Percentiles rank a stretch among this genome's conserved stretches.
Evolutionary conservation across 2,888 invertebrate species (phyloP).

Genomic region (Ctenicera cuprea): DNA sequence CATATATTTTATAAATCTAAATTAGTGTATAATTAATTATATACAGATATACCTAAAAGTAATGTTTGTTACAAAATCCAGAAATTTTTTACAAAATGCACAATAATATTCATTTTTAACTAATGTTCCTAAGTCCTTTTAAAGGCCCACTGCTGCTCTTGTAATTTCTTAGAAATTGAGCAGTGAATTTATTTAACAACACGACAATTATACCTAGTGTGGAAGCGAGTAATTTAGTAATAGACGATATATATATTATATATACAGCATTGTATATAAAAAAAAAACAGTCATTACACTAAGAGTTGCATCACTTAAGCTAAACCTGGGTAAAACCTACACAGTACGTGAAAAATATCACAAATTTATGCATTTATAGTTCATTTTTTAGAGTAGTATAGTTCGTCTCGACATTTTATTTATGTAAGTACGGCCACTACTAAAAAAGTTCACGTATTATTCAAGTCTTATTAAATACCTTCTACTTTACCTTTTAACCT

Average conservation of each 20-base stretch:
- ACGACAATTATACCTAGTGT: conserved; percentile 35
- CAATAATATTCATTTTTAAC: conserved; percentile 34
- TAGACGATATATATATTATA: conserved; percentile 37
- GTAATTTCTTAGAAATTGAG: conserved; percentile 37
- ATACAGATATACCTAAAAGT: conserved; percentile 28
- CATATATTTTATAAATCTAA: conserved; percentile 27
- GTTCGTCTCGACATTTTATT: conserved; percentile 34
- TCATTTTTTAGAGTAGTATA: conserved; percentile 42
- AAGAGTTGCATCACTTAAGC: conserved; percentile 45
- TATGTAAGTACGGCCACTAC: conserved; percentile 52
- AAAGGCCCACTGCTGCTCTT: conserved; percentile 33
- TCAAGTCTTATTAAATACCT: neutral
- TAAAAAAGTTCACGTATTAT: conserved; percentile 28
- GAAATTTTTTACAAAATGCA: conserved; percentile 37
- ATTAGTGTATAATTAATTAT: conserved; percentile 39
- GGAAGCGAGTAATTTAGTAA: conserved; percentile 49
- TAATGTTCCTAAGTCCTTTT: conserved; percentile 33
- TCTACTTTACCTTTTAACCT: conserved; percentile 18
- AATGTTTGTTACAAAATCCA: conserved; percentile 37
- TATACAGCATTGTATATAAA: conserved; percentile 48
- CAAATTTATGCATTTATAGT: conserved; percentile 51
- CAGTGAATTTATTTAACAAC: conserved; percentile 36
- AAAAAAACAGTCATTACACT: conserved; percentile 50
- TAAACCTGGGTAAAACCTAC: conserved; percentile 47
- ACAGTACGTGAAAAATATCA: conserved; percentile 58